A percentile compares a stretch with the other conserved stretches of the same genome.
Conservation (phyloP, 37 sponge, comb jelly and placozoan species). For the Beroe forskalii region DNA sequence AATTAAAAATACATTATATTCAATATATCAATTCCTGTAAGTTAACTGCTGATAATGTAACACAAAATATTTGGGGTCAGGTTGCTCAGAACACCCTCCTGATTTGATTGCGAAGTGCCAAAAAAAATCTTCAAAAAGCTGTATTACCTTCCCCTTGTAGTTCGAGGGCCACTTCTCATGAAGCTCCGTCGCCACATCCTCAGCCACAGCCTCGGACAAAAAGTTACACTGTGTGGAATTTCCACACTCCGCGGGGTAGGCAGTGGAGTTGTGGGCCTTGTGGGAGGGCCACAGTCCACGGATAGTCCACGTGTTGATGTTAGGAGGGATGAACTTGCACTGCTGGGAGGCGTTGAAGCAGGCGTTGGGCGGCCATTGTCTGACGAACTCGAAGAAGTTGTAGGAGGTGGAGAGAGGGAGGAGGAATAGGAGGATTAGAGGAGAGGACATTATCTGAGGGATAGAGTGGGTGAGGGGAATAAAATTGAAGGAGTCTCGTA, state of each 20-base stretch:
- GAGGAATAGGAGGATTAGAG: neutral
- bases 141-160: constrained; percentile 43
- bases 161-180: constrained; percentile 48
- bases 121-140: too few relatives aligned
- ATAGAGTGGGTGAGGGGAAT: too few relatives aligned
- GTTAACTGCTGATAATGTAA: too few relatives aligned
- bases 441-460: too few relatives aligned
- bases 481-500: too few relatives aligned
- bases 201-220: neutral
- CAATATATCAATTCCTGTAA: too few relatives aligned
- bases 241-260: constrained; percentile 38
- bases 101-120: too few relatives aligned
- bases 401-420: neutral
- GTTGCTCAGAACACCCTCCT: too few relatives aligned
- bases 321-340: neutral
- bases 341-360: neutral
- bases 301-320: constrained; percentile 22
- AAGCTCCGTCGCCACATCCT: neutral
- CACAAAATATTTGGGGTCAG: too few relatives aligned
- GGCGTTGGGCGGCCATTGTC: constrained; percentile 53
- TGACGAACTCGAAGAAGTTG: constrained; percentile 28
- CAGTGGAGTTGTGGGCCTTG: neutral
- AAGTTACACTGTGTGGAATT: neutral
- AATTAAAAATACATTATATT: too few relatives aligned
- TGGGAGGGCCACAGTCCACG: constrained; percentile 38